Evolutionary conservation across 1,140 invertebrate genomes (phyloP), one percentile per base, ranked within the genome.

Genomic region (Brachionus koreanus): DNA sequence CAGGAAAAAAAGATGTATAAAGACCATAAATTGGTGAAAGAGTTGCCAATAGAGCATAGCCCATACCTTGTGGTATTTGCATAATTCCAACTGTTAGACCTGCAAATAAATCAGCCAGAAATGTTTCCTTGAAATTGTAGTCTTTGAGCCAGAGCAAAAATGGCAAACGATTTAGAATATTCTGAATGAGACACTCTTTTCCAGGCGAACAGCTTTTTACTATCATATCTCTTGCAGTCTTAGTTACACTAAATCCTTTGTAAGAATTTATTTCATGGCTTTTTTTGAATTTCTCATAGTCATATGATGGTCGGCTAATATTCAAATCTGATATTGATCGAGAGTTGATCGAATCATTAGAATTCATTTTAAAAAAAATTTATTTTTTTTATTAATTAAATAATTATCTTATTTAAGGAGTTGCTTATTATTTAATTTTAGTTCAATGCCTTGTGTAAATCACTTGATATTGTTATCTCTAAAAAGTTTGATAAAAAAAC

Each of bases 31-130:
- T 69, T n/a, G 46, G 25, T 16, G 52, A 7, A 1, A 81, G 13
- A 46, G 39, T 16, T 1, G 90, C 88, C 5, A 91, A 84, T 33
- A 88, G 83, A 10, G 89, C 87, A 84, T 91, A 91, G 5, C 89
- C 90, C 83, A 90, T 86, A 39, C 89, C 88, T 84, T 90, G 89
- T 5, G 90, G 89, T 69, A 90, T 87, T 75, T 89, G 88, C 81
- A 90, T 86, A 23, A 90, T 86, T 4, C 87, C 89, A 16, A 89
- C 85, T 0, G 89, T 90, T 25, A 90, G 52, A 23, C 89, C 89
- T 4, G 88, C 85, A 16, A 89, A 74, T n/a, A 89, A 67, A 84
- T 90, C 89, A 7, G 67, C 83, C 5, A 87, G 33, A 1, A 89
- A 74, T 79, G 85, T 85, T 10, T 87, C 85, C 67, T 85, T 86